Evolutionary conservation across 2,797 vertebrate species (phyloP), one percentile per base, ranked within the genome.

Genomic region (Anisognathus igniventris): DNA sequence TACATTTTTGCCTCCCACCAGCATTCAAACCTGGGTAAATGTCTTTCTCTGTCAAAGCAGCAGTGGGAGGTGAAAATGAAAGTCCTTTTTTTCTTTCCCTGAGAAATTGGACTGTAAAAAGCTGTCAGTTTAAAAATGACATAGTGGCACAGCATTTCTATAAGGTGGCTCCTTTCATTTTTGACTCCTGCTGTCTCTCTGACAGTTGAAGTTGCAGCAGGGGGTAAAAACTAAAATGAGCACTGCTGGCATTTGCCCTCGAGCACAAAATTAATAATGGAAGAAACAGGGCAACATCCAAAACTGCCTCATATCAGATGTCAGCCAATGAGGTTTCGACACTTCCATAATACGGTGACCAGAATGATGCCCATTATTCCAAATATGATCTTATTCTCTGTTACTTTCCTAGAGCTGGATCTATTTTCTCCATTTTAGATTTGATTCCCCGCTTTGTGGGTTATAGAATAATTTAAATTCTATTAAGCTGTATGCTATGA

Each of bases 191-290:
- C 98, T 97, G 97, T 96, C 97, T 95, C 93, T 96, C 96, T 98
- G 98, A 98, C 98, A 98, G 97, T 98, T 96, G 96, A 98, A 98
- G 94, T 97, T 98, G 97, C 98, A 98, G 97, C 97, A 97, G 97
- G 97, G 97, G 96, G 97, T 96, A 96, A 97, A 96, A 96, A 94
- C 92, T 95, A 97, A 97, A 98, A 96, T 96, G 94, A 97, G 95
- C 95, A 94, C 96, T 97, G 94, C 87, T 97, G 97, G 97, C 98
- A 97, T 97, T 96, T 97, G 97, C 97, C 98, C 98, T 97, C 51
- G 6, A 97, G 97, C 97, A 93, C 89, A 92, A 97, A 97, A 98
- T 98, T 98, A 98, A 98, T 98, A 97, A 98, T 98, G 97, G 97
- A 98, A 97, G 96, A 96, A 98, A 97, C 94, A 86, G 94, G 87